Evolutionary conservation across 2,113 vertebrate genomes (phyloP).

Genomic region (Neodon shergylaensis): DNA sequence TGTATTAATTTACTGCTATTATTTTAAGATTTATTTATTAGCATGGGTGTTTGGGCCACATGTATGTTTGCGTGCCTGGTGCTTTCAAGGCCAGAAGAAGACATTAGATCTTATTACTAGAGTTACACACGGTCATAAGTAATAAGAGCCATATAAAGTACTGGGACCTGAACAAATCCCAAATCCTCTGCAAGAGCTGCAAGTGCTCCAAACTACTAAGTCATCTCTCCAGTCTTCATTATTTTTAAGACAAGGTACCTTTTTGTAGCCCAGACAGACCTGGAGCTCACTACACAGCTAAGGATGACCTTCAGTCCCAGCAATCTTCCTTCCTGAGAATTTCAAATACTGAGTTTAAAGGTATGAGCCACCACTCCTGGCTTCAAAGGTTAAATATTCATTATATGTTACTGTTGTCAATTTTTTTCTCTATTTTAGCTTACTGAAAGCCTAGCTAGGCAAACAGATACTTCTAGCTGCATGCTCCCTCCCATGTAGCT

Average conservation of each 20-base stretch:
- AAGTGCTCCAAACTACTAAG: neutral
- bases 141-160: neutral
- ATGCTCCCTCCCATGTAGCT: neutral
- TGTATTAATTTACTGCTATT: neutral
- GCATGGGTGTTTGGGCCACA: neutral
- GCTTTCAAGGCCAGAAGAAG: neutral
- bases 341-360: neutral
- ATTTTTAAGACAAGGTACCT: neutral
- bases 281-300: too few relatives aligned
- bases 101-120: neutral
- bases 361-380: neutral
- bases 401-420: neutral
- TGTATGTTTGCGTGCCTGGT: neutral
- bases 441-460: constrained; percentile 30
- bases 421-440: neutral
- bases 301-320: neutral
- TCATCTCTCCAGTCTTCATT: neutral
- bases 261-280: neutral
- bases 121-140: neutral
- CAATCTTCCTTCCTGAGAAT: neutral
- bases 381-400: constrained; percentile 1
- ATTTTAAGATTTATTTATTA: neutral
- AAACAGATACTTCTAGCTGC: neutral
- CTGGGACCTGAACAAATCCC: neutral
- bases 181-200: neutral